phyloP scores from a whole-genome alignment of 64 coral and sea anemone genomes.

The Anthopleura sola region DNA sequence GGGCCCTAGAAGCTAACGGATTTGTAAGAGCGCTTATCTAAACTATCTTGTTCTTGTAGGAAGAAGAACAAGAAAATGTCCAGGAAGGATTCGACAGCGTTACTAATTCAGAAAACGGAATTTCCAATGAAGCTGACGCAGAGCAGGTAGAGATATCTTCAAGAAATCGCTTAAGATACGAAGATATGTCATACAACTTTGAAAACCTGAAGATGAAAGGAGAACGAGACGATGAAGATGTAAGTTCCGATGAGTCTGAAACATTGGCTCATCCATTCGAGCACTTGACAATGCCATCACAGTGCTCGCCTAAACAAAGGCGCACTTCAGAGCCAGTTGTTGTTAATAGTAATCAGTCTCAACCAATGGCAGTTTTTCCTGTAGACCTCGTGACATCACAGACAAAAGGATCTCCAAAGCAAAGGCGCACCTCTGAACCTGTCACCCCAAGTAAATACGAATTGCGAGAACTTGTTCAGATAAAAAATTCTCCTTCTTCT shows the following conservation, averaged over 20 bases:
- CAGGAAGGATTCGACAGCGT: neutral
- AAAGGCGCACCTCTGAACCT: conserved; percentile 5
- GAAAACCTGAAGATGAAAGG: neutral
- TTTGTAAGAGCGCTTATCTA: too few species aligned
- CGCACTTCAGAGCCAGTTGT: conserved; percentile 6
- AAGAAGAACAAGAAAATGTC: neutral
- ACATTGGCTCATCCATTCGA: neutral
- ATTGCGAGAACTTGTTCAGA: conserved; percentile 4
- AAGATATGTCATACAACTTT: conserved; percentile 22
- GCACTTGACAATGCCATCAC: neutral
- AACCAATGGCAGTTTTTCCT: neutral
- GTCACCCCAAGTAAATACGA: neutral
- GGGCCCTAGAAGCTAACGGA: too few species aligned
- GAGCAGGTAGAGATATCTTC: neutral
- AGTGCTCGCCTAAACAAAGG: neutral
- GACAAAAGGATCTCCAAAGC: conserved; percentile 1
- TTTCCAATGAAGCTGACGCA: neutral
- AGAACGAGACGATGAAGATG: neutral
- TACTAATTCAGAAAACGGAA: too few species aligned
- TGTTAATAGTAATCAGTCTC: neutral
- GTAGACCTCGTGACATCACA: neutral
- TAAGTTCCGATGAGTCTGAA: neutral
- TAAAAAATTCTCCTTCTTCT: conserved; percentile 10
- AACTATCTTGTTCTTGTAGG: neutral
- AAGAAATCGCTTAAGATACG: neutral